Percentiles rank a stretch among this genome's conserved stretches.
Conservation (phyloP, 2,113 vertebrate genomes). For the Antechinus stuartii region DNA sequence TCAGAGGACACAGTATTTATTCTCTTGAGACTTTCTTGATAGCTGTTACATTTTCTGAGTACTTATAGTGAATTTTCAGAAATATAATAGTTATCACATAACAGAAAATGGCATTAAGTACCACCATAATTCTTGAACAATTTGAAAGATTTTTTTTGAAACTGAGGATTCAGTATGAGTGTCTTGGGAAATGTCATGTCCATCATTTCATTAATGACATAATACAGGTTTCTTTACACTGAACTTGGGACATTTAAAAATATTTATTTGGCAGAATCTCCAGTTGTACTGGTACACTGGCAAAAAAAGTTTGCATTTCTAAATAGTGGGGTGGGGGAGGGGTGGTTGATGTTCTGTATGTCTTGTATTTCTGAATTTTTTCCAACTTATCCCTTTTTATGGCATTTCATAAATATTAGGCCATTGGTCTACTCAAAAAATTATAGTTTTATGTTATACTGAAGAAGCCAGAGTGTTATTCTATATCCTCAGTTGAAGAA, state of each 20-base stretch:
- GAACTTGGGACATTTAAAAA: not conserved
- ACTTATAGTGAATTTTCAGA: not conserved
- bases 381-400: not conserved
- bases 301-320: conserved; percentile 17
- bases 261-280: conserved; percentile 1
- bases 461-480: not conserved
- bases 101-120: not conserved
- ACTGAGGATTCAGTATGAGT: not conserved
- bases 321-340: not conserved
- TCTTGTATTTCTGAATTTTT: not conserved
- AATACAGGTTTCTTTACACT: not conserved
- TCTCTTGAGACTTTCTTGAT: not conserved
- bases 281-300: not conserved
- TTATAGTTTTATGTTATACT: not conserved
- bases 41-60: not conserved
- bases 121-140: not conserved
- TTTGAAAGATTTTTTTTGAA: not conserved
- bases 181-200: not conserved
- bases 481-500: not conserved
- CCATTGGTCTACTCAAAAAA: not conserved
- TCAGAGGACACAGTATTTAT: not conserved
- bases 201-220: conserved; percentile 16
- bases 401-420: not conserved
- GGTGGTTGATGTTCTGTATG: not conserved
- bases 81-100: not conserved